Conservation (phyloP, 2,797 vertebrate species). For the Diplodus sargus region DNA sequence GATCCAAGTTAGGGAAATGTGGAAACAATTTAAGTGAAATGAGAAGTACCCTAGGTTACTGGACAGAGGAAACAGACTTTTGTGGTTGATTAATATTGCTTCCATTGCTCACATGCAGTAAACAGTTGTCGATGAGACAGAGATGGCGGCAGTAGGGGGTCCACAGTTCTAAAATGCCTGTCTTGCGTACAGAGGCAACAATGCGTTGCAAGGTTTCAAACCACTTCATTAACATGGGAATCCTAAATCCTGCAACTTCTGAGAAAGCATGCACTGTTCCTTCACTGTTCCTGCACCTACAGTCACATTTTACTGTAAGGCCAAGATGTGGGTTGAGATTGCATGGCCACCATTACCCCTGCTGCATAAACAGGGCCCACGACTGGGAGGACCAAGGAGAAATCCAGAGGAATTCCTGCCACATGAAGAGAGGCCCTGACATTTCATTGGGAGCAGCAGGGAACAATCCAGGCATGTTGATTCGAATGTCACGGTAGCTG, state of each 20-base stretch:
- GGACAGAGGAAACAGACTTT: too few species aligned
- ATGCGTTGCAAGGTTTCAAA: conserved; percentile 18
- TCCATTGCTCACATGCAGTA: too few species aligned
- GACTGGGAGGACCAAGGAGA: conserved; percentile 24
- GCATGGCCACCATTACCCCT: conserved; percentile 48
- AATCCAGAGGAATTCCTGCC: conserved; percentile 55
- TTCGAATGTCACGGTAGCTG: conserved; percentile 66
- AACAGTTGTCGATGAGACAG: too few species aligned
- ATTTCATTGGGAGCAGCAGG: conserved; percentile 47
- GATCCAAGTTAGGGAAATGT: too few species aligned
- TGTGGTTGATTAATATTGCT: too few species aligned
- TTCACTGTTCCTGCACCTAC: conserved; percentile 25
- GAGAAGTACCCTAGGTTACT: too few species aligned
- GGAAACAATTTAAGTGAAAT: too few species aligned
- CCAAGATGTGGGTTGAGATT: conserved; percentile 47
- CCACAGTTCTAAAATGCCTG: too few species aligned
- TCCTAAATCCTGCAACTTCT: conserved; percentile 28
- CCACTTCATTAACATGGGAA: not conserved
- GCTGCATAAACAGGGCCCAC: conserved; percentile 32
- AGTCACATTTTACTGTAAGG: conserved; percentile 48
- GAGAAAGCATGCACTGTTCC: conserved; percentile 57
- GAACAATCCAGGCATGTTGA: conserved; percentile 64
- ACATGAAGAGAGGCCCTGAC: conserved; percentile 62
- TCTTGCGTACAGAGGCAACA: not conserved
- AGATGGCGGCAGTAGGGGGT: too few species aligned